A percentile compares a stretch with the other conserved stretches of the same genome.
These are phyloP conservation scores for Stichodactyla helianthus DNA, from an alignment of 64 coral and sea anemone genomes.

Conservation along the genomic window DNA sequence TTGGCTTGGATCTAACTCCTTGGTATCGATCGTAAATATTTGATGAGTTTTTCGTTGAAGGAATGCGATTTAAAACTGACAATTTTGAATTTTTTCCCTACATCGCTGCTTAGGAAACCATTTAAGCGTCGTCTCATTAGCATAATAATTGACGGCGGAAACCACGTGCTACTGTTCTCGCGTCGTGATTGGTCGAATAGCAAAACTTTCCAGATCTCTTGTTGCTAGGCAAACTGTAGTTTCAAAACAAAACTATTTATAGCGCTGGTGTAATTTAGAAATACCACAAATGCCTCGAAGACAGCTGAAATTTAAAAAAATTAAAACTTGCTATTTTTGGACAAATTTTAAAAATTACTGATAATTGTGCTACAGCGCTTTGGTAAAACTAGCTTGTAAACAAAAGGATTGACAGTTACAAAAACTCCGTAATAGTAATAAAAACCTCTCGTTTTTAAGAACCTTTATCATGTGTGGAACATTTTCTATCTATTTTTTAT, in stretches of 20 bases:
- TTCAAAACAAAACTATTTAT: not conserved
- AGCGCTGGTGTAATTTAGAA: not conserved
- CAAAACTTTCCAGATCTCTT: not conserved
- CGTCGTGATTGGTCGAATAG: not conserved
- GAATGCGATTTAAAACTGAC: constrained; percentile 10
- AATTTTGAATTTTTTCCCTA: not conserved
- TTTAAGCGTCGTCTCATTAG: constrained; percentile 4
- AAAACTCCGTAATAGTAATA: too few relatives aligned
- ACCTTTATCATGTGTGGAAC: too few relatives aligned
- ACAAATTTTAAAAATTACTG: not conserved
- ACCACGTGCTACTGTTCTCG: constrained; percentile 12
- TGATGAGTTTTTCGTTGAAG: constrained; percentile 17
- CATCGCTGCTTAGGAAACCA: constrained; percentile 1
- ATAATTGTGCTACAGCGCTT: too few relatives aligned
- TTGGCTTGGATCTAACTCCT: not conserved
- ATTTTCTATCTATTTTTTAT: not conserved
- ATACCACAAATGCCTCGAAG: not conserved
- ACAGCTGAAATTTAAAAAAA: too few relatives aligned
- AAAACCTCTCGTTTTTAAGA: too few relatives aligned
- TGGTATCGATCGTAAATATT: not conserved
- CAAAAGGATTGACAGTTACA: too few relatives aligned
- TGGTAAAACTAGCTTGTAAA: too few relatives aligned
- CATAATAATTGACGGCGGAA: constrained; percentile 12
- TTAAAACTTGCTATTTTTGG: not conserved
- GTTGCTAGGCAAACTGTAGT: not conserved